Evolutionary conservation across 2,797 vertebrate genomes (phyloP), one percentile per base, ranked within the genome.

Genomic region (Smutsia gigantea): DNA sequence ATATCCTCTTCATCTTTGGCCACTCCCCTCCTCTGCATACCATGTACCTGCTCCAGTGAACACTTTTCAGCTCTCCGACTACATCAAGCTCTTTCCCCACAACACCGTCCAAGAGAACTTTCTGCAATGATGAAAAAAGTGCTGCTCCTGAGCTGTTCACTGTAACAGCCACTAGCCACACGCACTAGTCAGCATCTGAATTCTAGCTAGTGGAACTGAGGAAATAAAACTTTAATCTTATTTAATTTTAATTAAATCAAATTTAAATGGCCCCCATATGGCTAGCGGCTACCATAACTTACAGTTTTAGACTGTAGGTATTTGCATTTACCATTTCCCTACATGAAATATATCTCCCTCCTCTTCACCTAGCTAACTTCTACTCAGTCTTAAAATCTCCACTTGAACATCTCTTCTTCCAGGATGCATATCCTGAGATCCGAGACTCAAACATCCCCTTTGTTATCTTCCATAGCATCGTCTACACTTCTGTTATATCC

Each of bases 41-140:
- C 13, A 37, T 59, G 23, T 27, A 68, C 51, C 46, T 77, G 59
- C n/a, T 37, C 42, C 49, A 96, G 39, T 9, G 46, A 96, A 61
- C n/a, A 29, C 95, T 82, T 92, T 77, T 78, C 74, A 92, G 51
- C 68, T 92, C 46, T 61, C 84, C 89, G 42, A 93, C 68, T n/a
- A 86, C 87, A 92, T 42, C 68, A 78, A 84, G 51, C 42, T 93
- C 77, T 91, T 86, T 49, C 78, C 63, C 27, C 68, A 78, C 12
- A 66, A 55, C 19, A 37, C 8, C 66, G 21, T 55, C 69, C 49
- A 66, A 46, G 0, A 87, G 61, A 92, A 96, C 61, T 69, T 81
- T 86, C 68, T 86, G 25, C 12, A 61, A 46, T 46, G 34, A 91
- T 84, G 51, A 87, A 74, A 69, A 46, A 84, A 78, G 69, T 77